These are phyloP conservation scores for Brachyopa scutellaris DNA, from an alignment of 2,888 invertebrate species.

Conservation along the genomic window DNA sequence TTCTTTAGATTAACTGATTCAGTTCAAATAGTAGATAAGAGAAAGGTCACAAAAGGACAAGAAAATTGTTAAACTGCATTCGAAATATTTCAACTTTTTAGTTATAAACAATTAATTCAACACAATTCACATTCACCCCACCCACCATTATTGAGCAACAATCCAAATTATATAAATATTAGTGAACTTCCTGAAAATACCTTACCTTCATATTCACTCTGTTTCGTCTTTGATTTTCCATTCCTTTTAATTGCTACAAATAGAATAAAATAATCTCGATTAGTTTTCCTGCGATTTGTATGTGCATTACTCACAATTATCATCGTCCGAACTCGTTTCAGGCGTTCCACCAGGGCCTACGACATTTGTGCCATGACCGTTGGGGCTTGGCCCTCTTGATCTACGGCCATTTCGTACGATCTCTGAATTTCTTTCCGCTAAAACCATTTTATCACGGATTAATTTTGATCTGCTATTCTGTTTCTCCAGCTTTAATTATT, in stretches of 20 bases:
- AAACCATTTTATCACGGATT: conserved; percentile 87
- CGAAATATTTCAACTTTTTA: too few relatives aligned
- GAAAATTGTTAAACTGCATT: too few relatives aligned
- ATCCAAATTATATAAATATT: too few relatives aligned
- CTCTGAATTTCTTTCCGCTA: conserved; percentile 93
- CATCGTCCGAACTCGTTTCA: conserved; percentile 93
- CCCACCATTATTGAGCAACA: too few relatives aligned
- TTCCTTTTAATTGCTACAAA: conserved; percentile 80
- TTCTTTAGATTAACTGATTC: too few relatives aligned
- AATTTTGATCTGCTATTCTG: conserved; percentile 77
- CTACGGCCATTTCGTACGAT: conserved; percentile 92
- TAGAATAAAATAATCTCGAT: conserved; percentile 13
- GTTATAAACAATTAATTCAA: too few relatives aligned
- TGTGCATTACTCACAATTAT: conserved; percentile 88
- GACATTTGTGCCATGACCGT: conserved; percentile 84
- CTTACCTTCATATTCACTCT: conserved; percentile 82
- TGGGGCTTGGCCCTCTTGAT: conserved; percentile 95
- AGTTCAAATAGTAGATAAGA: too few relatives aligned
- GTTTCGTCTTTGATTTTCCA: conserved; percentile 81
- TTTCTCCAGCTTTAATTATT: conserved; percentile 68
- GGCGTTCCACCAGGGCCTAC: conserved; percentile 83
- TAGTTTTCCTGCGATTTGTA: too few relatives aligned
- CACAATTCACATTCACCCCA: too few relatives aligned
- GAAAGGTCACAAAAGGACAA: too few relatives aligned
- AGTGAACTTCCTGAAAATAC: too few relatives aligned